Evolutionary conservation across 2,888 invertebrate species (phyloP).

Genomic region (Napeogenes sylphis): DNA sequence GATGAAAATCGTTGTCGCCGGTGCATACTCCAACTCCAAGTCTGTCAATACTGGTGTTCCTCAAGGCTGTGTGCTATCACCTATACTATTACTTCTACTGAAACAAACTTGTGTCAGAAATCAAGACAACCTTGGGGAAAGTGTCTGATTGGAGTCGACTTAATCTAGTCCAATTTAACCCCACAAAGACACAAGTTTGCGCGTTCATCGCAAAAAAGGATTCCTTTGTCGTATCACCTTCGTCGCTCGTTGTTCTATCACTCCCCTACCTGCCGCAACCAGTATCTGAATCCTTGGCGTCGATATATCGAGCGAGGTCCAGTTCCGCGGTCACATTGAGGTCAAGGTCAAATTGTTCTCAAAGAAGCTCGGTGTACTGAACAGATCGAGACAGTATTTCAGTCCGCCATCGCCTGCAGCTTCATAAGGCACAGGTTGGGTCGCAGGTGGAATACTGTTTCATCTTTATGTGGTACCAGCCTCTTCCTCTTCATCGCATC

Average conservation of each 20-base stretch:
- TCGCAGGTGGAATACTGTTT: neutral
- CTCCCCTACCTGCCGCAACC: neutral
- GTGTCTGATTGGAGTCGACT: neutral
- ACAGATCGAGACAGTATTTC: neutral
- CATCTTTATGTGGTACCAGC: neutral
- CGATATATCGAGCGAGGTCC: constrained; percentile 17
- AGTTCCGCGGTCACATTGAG: constrained; percentile 11
- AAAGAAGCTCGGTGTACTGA: constrained; percentile 4
- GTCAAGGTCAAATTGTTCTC: constrained; percentile 13
- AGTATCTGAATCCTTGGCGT: constrained; percentile 12
- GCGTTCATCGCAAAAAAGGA: too few relatives aligned
- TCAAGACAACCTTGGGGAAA: too few relatives aligned
- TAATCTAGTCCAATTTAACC: neutral
- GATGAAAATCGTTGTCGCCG: too few relatives aligned
- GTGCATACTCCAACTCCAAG: too few relatives aligned
- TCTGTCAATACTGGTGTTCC: too few relatives aligned
- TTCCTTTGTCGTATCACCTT: neutral
- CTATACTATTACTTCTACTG: too few relatives aligned
- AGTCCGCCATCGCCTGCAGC: neutral
- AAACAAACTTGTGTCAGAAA: too few relatives aligned
- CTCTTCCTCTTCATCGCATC: neutral
- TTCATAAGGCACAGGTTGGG: neutral
- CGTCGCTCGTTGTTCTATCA: neutral
- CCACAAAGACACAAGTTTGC: too few relatives aligned
- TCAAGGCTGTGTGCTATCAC: too few relatives aligned